A percentile compares a stretch with the other conserved stretches of the same genome.
Conservation (phyloP, 2,797 vertebrate species). For the Parauchenoglanis punctatus region DNA sequence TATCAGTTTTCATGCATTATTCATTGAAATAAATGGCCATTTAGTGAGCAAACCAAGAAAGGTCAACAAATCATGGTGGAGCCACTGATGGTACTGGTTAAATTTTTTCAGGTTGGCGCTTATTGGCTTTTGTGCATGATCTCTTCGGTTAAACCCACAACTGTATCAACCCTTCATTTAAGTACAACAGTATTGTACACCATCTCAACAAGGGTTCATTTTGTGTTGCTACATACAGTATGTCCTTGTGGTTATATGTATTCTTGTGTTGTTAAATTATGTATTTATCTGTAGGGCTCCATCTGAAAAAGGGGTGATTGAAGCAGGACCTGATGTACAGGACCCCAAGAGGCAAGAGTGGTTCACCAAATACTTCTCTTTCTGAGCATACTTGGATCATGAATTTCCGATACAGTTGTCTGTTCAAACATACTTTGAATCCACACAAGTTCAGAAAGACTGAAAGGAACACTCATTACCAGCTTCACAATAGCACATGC, state of each 20-base stretch:
- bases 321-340: constrained; percentile 77
- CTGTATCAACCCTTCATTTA: neutral
- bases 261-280: neutral
- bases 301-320: constrained; percentile 73
- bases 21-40: too few species aligned
- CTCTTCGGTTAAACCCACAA: neutral
- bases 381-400: constrained; percentile 75
- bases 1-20: too few species aligned
- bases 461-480: neutral
- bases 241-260: neutral
- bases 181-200: neutral
- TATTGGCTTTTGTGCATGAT: too few species aligned
- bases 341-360: constrained; percentile 86
- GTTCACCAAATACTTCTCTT: constrained; percentile 98
- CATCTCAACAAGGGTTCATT: neutral
- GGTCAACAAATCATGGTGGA: too few species aligned
- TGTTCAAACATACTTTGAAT: neutral
- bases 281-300: constrained; percentile 63
- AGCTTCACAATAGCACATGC: neutral
- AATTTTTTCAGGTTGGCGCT: too few species aligned
- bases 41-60: too few species aligned
- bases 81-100: too few species aligned
- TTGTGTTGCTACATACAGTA: neutral
- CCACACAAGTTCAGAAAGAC: neutral
- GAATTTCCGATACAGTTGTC: neutral